Evolutionary conservation across 2,888 invertebrate genomes (phyloP).

Genomic region (Nymphalis polychloros): DNA sequence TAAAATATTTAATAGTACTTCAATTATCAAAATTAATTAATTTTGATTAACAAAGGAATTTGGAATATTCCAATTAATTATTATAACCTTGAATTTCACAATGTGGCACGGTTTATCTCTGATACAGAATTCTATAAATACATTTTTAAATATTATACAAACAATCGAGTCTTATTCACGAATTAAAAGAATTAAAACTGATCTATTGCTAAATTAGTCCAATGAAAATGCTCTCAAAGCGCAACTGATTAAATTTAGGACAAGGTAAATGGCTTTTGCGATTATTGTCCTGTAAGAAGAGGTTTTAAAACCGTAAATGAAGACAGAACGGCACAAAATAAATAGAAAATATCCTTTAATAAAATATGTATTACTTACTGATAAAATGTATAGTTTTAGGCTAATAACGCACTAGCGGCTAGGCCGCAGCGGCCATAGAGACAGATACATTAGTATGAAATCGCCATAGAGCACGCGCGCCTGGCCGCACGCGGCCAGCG

Average conservation of each 20-base stretch:
- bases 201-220: neutral
- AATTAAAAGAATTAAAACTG: conserved; percentile 3
- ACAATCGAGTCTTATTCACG: neutral
- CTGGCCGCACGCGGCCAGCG: too few species aligned
- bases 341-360: too few species aligned
- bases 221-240: neutral
- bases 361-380: too few species aligned
- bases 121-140: conserved; percentile 17
- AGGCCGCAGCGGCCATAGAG: too few species aligned
- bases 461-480: too few species aligned
- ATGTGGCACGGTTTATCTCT: conserved; percentile 1
- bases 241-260: neutral
- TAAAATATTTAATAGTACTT: neutral
- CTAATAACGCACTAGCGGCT: too few species aligned
- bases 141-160: conserved; percentile 13
- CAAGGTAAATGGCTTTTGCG: neutral
- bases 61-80: conserved; percentile 20
- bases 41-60: conserved; percentile 15
- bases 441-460: too few species aligned
- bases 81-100: conserved; percentile 21
- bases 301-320: neutral
- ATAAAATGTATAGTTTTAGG: too few species aligned
- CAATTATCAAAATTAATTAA: conserved; percentile 17
- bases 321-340: too few species aligned
- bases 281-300: neutral